Conservation (phyloP, 2,113 vertebrate species). For the Scatophagus argus region DNA sequence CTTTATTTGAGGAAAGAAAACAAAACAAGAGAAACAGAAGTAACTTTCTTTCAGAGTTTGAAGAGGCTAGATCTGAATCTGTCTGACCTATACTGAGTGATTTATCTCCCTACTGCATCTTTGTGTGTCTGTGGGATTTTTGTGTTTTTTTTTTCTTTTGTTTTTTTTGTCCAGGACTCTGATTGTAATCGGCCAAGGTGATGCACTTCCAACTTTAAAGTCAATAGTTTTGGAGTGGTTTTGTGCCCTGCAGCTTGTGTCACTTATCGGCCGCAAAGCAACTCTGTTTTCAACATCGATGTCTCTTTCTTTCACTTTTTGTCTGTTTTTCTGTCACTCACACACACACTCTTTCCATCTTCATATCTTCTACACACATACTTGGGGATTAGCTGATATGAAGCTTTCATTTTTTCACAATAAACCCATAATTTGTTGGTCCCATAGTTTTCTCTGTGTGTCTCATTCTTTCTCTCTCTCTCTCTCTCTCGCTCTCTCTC, state of each 20-base stretch:
- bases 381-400: background rate
- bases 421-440: background rate
- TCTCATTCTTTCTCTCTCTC: background rate
- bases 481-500: slow-evolving; percentile 1
- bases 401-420: background rate
- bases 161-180: background rate
- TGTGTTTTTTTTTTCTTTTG: background rate
- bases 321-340: background rate
- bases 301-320: background rate
- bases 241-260: slow-evolving; percentile 52
- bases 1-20: slow-evolving; percentile 14
- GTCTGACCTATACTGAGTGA: slow-evolving; percentile 36
- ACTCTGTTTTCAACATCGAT: slow-evolving; percentile 6
- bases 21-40: slow-evolving; percentile 18
- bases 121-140: background rate
- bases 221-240: slow-evolving; percentile 60
- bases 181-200: slow-evolving; percentile 38
- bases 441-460: background rate
- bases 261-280: slow-evolving; percentile 50
- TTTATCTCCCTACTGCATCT: slow-evolving; percentile 46
- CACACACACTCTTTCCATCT: background rate
- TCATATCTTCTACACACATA: background rate
- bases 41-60: slow-evolving; percentile 46
- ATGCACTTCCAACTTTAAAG: slow-evolving; percentile 47
- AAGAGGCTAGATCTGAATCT: slow-evolving; percentile 43